Percentiles rank a stretch among this genome's conserved stretches.
phyloP scores from a whole-genome alignment of 2,888 invertebrate genomes.

The Aspidiotus destructor region DNA sequence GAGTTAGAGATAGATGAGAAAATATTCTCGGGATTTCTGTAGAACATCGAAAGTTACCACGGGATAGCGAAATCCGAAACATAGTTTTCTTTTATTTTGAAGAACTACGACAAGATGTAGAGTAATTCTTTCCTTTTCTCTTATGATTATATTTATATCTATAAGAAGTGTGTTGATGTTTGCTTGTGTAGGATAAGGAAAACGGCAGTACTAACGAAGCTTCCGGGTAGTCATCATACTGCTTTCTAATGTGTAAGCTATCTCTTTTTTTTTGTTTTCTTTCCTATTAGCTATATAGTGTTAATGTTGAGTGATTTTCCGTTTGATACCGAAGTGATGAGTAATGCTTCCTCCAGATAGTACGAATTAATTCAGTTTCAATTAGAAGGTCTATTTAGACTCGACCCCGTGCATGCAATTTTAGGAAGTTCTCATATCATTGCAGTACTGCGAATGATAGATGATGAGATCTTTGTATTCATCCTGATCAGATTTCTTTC shows the following conservation, averaged over 20 bases:
- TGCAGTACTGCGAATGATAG: no score
- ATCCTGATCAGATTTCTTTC: no score
- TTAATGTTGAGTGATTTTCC: not conserved
- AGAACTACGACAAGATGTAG: no score
- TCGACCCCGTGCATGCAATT: no score
- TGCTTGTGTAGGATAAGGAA: constrained; percentile 32
- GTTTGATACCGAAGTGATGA: not conserved
- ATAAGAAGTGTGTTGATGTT: constrained; percentile 24
- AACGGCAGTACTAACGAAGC: constrained; percentile 26
- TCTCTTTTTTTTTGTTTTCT: constrained; percentile 15
- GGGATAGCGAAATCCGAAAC: no score
- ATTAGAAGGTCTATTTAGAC: not conserved
- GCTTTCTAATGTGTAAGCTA: constrained; percentile 33
- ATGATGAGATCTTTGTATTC: no score
- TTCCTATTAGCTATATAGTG: constrained; percentile 1
- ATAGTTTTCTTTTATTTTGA: no score
- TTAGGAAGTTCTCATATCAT: no score
- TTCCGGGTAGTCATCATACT: constrained; percentile 29
- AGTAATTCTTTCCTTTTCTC: no score
- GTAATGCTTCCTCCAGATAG: not conserved
- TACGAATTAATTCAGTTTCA: not conserved
- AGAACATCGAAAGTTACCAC: no score
- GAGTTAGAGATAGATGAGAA: not conserved
- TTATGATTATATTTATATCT: constrained; percentile 8
- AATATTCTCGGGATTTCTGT: not conserved